Conservation (phyloP, 2,113 vertebrate species). For the Verasper variegatus region DNA sequence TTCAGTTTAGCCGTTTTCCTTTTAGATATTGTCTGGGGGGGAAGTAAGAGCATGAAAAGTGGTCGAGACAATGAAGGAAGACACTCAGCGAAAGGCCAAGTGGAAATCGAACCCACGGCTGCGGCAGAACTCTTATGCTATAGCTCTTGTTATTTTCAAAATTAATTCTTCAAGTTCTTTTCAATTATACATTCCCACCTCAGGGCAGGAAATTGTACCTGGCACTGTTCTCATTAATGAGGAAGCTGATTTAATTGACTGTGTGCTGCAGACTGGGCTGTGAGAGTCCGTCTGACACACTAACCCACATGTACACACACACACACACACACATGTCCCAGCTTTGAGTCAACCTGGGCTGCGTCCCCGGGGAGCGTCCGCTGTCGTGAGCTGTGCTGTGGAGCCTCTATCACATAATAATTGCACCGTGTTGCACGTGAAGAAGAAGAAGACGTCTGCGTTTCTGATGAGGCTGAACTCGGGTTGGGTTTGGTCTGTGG, state of each 20-base stretch:
- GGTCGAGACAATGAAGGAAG: too few species aligned
- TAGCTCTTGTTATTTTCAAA: conserved; percentile 61
- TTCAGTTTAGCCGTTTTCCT: too few species aligned
- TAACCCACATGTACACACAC: conserved; percentile 19
- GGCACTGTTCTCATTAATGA: conserved; percentile 74
- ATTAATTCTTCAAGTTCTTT: conserved; percentile 63
- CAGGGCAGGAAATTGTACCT: conserved; percentile 75
- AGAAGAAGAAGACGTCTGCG: conserved; percentile 6
- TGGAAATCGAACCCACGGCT: too few species aligned
- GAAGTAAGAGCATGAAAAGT: too few species aligned
- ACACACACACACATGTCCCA: conserved; percentile 8
- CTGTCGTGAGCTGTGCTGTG: conserved; percentile 37
- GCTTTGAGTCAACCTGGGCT: conserved; percentile 38
- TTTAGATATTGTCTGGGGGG: too few species aligned
- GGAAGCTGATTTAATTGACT: conserved; percentile 73
- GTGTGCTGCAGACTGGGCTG: conserved; percentile 38
- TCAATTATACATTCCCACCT: conserved; percentile 77
- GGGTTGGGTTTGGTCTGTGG: conserved; percentile 6
- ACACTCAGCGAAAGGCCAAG: too few species aligned
- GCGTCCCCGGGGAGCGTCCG: conserved; percentile 49
- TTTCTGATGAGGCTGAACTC: too few species aligned
- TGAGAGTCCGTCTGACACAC: conserved; percentile 43
- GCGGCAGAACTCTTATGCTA: too few species aligned
- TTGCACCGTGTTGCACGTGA: conserved; percentile 48
- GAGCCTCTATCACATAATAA: conserved; percentile 34